phyloP scores from a whole-genome alignment of 2,113 vertebrate species.

The Gavialis gangeticus region DNA sequence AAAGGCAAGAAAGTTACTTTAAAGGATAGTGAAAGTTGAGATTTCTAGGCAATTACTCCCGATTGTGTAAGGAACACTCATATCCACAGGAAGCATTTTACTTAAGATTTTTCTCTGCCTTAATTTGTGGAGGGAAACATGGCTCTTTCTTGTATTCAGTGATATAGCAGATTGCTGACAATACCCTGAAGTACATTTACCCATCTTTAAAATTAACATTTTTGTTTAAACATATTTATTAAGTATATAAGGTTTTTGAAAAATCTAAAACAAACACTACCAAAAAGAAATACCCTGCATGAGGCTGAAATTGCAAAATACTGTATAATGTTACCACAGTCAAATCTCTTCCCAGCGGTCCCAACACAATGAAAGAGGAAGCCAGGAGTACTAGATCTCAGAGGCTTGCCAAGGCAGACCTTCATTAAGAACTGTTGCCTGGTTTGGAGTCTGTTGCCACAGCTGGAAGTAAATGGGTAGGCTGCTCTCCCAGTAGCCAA shows the following conservation, averaged over 20 bases:
- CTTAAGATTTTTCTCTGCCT: not conserved
- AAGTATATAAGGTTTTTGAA: not conserved
- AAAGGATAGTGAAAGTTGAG: not conserved
- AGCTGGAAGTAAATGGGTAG: too few species aligned
- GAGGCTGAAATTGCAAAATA: not conserved
- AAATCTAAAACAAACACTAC: not conserved
- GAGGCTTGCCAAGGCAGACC: too few species aligned
- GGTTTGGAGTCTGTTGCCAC: too few species aligned
- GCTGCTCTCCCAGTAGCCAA: too few species aligned
- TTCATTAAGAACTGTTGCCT: too few species aligned
- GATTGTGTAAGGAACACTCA: not conserved
- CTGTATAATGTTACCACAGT: not conserved
- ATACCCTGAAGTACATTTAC: not conserved
- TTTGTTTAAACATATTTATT: slow-evolving; percentile 4
- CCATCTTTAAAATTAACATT: not conserved
- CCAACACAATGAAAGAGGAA: not conserved
- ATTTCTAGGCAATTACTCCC: not conserved
- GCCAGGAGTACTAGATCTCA: too few species aligned
- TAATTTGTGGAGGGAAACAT: not conserved
- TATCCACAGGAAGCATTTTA: not conserved
- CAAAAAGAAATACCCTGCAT: slow-evolving; percentile 20
- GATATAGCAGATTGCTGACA: not conserved
- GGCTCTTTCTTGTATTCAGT: not conserved
- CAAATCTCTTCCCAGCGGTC: slow-evolving; percentile 35
- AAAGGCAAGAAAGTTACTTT: not conserved